These are phyloP conservation scores for Stictocephala bisonia DNA, from an alignment of 2,888 invertebrate genomes.

Conservation along the genomic window DNA sequence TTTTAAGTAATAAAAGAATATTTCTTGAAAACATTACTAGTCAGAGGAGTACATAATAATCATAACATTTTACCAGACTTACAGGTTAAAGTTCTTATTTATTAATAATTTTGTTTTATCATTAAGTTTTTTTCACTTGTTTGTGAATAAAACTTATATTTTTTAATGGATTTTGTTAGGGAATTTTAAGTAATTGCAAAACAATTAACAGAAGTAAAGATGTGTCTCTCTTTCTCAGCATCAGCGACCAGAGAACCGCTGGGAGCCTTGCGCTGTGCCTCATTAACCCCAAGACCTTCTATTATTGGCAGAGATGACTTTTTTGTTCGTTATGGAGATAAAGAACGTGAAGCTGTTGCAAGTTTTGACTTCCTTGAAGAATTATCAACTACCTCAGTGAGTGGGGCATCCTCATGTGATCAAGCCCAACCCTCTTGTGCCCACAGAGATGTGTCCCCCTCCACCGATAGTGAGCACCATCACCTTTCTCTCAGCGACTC, in stretches of 20 bases:
- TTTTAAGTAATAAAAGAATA: too few relatives aligned
- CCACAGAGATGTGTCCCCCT: conserved; percentile 25
- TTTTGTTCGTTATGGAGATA: conserved; percentile 81
- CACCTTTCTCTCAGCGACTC: conserved; percentile 53
- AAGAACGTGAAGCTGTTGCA: conserved; percentile 81
- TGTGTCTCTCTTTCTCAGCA: conserved; percentile 50
- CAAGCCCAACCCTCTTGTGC: conserved; percentile 21
- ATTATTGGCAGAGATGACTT: conserved; percentile 82
- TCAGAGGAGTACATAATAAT: too few relatives aligned
- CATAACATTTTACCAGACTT: too few relatives aligned
- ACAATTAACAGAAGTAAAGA: too few relatives aligned
- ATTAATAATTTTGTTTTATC: too few relatives aligned
- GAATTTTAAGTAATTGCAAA: too few relatives aligned
- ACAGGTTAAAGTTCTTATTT: too few relatives aligned
- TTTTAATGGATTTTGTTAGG: too few relatives aligned
- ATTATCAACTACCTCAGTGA: conserved; percentile 66
- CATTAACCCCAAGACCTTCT: conserved; percentile 70
- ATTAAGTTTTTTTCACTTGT: too few relatives aligned
- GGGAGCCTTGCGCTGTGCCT: conserved; percentile 62
- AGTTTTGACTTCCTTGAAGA: conserved; percentile 85
- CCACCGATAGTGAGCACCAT: conserved; percentile 24
- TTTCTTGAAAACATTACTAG: too few relatives aligned
- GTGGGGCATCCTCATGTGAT: conserved; percentile 53
- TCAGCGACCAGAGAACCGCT: conserved; percentile 64
- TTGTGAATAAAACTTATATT: too few relatives aligned